phyloP scores from a whole-genome alignment of 2,113 vertebrate genomes.

The Tragelaphus strepsiceros region DNA sequence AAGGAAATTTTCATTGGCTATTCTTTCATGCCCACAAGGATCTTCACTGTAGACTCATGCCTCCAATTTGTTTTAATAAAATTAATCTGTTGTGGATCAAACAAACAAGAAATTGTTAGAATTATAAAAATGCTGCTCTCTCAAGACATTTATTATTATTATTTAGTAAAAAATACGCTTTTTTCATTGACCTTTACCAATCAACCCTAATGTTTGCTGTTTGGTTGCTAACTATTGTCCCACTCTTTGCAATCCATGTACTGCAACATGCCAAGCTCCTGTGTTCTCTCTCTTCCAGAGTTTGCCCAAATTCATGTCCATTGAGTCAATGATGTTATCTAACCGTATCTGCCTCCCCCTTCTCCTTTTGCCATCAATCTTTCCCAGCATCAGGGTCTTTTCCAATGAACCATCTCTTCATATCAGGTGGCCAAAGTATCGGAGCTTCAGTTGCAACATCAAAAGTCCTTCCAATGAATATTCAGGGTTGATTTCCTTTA shows the following conservation, averaged over 20 bases:
- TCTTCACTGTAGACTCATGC: accelerated
- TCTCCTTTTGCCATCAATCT: neutral
- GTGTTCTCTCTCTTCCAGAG: neutral
- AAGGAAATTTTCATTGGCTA: neutral
- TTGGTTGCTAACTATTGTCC: neutral
- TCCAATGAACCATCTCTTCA: neutral
- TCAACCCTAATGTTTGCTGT: neutral
- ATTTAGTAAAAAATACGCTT: neutral
- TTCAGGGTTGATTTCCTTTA: neutral
- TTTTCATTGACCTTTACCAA: neutral
- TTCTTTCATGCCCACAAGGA: neutral
- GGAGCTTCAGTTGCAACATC: neutral
- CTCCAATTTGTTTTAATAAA: neutral
- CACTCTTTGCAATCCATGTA: neutral
- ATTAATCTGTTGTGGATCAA: neutral
- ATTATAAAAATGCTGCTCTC: neutral
- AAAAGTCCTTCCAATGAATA: neutral
- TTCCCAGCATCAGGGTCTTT: neutral
- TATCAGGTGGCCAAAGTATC: neutral
- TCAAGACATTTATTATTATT: neutral
- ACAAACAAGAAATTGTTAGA: neutral
- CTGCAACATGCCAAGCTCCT: neutral
- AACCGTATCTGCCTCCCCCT: neutral
- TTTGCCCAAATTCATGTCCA: neutral
- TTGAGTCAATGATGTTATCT: neutral